Evolutionary conservation across 2,113 vertebrate genomes (phyloP).

Genomic region (Tetrax tetrax): DNA sequence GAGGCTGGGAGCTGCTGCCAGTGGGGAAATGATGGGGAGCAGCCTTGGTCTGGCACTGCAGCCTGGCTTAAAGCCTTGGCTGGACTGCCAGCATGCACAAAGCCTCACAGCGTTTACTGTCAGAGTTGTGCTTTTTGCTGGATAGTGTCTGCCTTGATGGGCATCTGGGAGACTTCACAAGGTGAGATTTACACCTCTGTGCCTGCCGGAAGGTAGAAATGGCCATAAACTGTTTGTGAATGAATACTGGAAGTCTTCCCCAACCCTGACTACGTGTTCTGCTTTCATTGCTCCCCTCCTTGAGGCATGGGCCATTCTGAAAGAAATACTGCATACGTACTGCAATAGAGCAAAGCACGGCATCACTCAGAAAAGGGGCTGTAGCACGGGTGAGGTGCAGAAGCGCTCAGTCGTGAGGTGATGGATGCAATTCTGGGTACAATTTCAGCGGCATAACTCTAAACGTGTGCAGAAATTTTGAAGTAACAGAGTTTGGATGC

Average conservation of each 20-base stretch:
- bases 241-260: background rate
- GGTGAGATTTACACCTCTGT: background rate
- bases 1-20: background rate
- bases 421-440: background rate
- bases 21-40: accelerated
- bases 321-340: background rate
- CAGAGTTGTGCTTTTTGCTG: background rate
- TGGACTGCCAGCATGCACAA: accelerated
- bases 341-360: accelerated
- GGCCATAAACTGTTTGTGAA: background rate
- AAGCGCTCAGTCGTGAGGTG: background rate
- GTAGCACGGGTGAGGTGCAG: background rate
- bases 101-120: background rate
- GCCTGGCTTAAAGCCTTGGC: background rate
- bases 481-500: background rate
- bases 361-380: background rate
- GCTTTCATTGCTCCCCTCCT: background rate
- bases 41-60: background rate
- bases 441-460: background rate
- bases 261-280: background rate
- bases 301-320: background rate
- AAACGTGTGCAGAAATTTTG: background rate
- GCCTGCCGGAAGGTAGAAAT: background rate
- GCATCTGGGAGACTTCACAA: background rate
- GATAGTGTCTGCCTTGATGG: background rate